phyloP scores from a whole-genome alignment of 2,797 vertebrate genomes.

The Pantherophis alleghaniensis region DNA sequence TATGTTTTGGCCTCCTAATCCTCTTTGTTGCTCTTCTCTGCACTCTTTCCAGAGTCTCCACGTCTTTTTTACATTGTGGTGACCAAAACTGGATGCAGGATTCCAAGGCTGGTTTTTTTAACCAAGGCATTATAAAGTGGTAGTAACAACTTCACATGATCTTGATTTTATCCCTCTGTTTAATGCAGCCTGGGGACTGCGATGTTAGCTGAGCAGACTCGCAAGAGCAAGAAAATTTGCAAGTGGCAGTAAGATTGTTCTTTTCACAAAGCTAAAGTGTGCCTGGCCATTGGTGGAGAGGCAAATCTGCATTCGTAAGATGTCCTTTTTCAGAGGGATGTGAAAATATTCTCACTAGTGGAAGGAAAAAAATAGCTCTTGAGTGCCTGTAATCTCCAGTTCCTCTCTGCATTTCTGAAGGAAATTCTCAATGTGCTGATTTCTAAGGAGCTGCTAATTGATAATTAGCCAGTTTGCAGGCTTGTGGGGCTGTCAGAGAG shows the following conservation, averaged over 20 bases:
- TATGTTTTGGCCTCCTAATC: no score
- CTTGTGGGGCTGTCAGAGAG: background rate
- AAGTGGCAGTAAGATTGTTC: background rate
- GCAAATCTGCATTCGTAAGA: background rate
- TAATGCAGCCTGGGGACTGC: background rate
- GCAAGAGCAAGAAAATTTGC: background rate
- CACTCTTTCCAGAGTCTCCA: no score
- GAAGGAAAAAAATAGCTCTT: background rate
- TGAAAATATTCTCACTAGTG: background rate
- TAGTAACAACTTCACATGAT: background rate
- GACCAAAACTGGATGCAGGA: background rate
- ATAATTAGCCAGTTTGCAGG: background rate
- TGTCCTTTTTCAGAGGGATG: background rate
- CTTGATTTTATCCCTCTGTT: background rate
- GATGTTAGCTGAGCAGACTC: background rate
- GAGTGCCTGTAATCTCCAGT: background rate
- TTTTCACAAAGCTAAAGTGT: background rate
- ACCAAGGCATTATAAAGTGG: no score
- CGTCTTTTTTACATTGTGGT: background rate
- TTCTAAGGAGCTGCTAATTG: conserved; percentile 19
- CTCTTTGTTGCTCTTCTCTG: no score
- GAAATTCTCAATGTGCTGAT: background rate
- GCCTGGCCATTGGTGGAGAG: background rate
- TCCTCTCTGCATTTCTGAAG: background rate
- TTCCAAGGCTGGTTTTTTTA: background rate